phyloP scores from a whole-genome alignment of 2,113 vertebrate species.

The Caloenas nicobarica region DNA sequence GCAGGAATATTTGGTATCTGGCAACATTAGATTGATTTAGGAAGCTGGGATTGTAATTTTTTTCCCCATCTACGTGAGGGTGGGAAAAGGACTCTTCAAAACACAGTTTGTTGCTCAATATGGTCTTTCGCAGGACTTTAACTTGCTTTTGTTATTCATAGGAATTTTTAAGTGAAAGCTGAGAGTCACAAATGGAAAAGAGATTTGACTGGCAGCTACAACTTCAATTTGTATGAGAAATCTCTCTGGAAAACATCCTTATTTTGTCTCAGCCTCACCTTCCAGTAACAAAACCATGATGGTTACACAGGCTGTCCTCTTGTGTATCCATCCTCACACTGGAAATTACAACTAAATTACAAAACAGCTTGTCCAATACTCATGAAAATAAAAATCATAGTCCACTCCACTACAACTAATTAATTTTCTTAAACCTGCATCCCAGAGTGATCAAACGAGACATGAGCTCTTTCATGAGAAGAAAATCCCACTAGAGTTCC shows the following conservation, averaged over 20 bases:
- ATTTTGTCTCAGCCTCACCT: conserved; percentile 5
- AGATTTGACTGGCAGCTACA: conserved; percentile 32
- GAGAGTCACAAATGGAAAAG: neutral
- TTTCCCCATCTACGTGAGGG: neutral
- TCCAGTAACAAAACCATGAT: neutral
- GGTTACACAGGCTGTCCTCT: neutral
- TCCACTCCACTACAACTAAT: conserved; percentile 40
- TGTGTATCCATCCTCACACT: neutral
- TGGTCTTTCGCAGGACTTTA: neutral
- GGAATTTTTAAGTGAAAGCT: conserved; percentile 21
- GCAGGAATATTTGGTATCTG: neutral
- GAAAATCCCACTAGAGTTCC: conserved; percentile 39
- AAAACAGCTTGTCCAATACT: conserved; percentile 3
- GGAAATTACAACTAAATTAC: conserved; percentile 24
- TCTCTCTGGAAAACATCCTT: conserved; percentile 18
- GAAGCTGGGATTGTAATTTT: neutral
- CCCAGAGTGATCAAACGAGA: conserved; percentile 47
- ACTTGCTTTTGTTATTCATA: conserved; percentile 20
- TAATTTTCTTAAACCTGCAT: conserved; percentile 45
- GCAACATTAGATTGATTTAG: neutral
- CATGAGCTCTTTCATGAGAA: conserved; percentile 40
- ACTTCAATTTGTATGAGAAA: conserved; percentile 24
- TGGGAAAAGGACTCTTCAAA: neutral
- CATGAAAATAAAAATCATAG: neutral
- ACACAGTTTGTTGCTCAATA: neutral